Conservation (phyloP, 2,888 invertebrate species). For the Phania funesta region DNA sequence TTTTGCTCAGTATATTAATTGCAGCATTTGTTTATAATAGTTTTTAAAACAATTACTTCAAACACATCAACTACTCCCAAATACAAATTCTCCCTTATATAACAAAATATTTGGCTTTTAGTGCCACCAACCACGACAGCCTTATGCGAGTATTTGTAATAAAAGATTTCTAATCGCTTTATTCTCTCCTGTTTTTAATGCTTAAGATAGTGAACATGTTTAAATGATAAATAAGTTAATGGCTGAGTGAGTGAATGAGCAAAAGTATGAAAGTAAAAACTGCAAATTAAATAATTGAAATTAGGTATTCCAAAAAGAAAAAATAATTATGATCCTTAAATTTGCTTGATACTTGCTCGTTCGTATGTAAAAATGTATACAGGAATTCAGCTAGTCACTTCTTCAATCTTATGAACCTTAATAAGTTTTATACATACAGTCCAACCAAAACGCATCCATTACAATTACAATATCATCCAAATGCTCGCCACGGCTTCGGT, state of each 20-base stretch:
- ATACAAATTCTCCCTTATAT: background rate
- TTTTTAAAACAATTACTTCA: conserved; percentile 40
- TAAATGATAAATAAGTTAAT: conserved; percentile 55
- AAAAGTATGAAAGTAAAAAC: conserved; percentile 38
- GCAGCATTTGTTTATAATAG: conserved; percentile 60
- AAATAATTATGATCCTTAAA: conserved; percentile 46
- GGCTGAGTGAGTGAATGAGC: background rate
- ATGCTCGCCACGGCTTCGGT: too few relatives aligned
- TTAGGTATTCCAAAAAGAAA: conserved; percentile 69
- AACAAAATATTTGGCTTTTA: conserved; percentile 24
- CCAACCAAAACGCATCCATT: too few relatives aligned
- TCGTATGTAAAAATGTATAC: background rate
- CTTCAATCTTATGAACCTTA: conserved; percentile 30
- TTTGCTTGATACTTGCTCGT: too few relatives aligned
- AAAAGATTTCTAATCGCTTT: conserved; percentile 15
- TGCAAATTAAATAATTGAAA: conserved; percentile 65
- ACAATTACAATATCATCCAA: too few relatives aligned
- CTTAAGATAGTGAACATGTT: conserved; percentile 29
- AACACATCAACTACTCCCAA: conserved; percentile 2
- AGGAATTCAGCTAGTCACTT: too few relatives aligned
- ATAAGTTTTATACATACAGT: conserved; percentile 45
- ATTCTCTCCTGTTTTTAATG: background rate
- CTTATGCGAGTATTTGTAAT: conserved; percentile 35
- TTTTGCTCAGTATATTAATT: background rate
- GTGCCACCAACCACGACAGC: conserved; percentile 61